Base-by-base conservation (phyloP, 2,888 invertebrate species). In the Machimus atricapillus region DNA sequence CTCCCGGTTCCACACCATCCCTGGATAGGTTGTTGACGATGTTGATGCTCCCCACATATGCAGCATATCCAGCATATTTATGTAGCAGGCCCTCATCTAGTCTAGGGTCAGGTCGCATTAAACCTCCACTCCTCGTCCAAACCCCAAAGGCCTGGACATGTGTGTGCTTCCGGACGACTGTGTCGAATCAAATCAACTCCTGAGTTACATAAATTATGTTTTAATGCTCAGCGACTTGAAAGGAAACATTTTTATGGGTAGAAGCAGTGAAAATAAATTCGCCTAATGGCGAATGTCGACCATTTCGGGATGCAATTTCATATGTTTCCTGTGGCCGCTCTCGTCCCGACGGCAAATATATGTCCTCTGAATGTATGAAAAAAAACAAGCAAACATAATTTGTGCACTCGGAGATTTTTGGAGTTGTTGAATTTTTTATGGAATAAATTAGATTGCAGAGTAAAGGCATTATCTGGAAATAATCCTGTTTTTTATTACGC, bases 211-310 rank as follows among this genome's bases (percentile, higher is more conserved):
- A 79, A 79, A 79, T 79, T 79, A 79, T 79, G 79, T 79, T 79
- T 79, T 79, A 79, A 79, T 79, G 79, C 79, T 79, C 79, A 79
- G 52, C 79, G 79, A 79, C 46, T 79, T 79, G 79, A 79, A 79
- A 79, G 52, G 79, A 46, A 66, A 79, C 52, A 52, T 79, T 52
- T 46, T 79, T 79, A 52, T 79, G 52, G 52, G 52, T 46, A 46
- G 52, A 16, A 79, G 52, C 79, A 34, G 46, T 27, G 52, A 27
- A 79, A 79, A 79, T 79, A 79, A 79, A 79, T 79, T 79, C 40
- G 31, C 52, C 79, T 46, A 52, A 46, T 79, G 79, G 52, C 31
- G 79, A 34, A 46, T 8, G 79, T 79, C 79, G 52, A 52, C 23
- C 52, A 46, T 79, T 78, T 52, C 79, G 52, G 19, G 31, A 66